These are phyloP conservation scores for Dromococcyx pavoninus DNA, from an alignment of 2,797 vertebrate genomes.

Conservation along the genomic window DNA sequence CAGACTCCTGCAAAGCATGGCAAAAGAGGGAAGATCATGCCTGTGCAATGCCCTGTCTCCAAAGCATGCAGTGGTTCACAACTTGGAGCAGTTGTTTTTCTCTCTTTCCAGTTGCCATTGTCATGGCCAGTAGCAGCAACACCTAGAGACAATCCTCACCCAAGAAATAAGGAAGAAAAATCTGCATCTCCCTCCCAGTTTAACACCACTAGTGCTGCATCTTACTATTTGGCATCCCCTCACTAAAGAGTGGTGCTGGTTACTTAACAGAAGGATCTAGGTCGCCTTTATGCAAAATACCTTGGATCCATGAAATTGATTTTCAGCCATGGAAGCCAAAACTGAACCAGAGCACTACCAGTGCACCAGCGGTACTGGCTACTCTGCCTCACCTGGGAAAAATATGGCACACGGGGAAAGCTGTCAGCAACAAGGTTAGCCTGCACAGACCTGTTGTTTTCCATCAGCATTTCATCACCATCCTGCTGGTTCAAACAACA, in stretches of 20 bases:
- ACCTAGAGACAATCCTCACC: neutral
- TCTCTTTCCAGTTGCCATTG: neutral
- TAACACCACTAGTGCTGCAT: neutral
- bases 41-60: neutral
- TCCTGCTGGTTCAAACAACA: neutral
- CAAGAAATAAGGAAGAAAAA: neutral
- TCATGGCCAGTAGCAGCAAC: neutral
- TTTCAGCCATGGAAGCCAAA: neutral
- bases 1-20: neutral
- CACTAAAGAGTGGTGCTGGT: neutral
- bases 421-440: neutral
- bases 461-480: neutral
- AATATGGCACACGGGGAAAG: neutral
- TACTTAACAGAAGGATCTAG: no score
- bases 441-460: neutral
- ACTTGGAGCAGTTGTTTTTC: neutral
- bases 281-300: neutral
- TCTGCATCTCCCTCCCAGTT: neutral
- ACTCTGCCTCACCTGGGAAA: neutral
- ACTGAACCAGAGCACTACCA: rapidly evolving
- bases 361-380: neutral
- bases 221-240: no score
- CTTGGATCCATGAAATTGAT: neutral
- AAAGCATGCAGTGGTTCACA: rapidly evolving
- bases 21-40: neutral